Evolutionary conservation across 2,888 invertebrate genomes (phyloP).

Genomic region (Taenaris catops): DNA sequence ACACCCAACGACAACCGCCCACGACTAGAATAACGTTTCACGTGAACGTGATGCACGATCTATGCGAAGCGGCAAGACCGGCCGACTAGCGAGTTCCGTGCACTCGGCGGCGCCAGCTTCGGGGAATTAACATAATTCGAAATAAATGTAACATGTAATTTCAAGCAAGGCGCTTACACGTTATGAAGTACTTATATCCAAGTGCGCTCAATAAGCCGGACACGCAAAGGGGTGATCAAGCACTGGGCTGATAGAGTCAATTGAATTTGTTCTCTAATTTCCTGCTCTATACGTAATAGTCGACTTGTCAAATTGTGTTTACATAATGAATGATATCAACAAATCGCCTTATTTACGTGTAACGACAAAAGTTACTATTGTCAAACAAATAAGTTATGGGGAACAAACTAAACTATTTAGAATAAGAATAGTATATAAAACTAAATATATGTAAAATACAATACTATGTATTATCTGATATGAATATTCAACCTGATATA

Average conservation of each 20-base stretch:
- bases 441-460: no score
- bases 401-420: no score
- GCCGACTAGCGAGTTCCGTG: constrained; percentile 64
- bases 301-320: constrained; percentile 47
- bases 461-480: no score
- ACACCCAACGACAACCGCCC: constrained; percentile 39
- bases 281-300: constrained; percentile 47
- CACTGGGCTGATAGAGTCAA: constrained; percentile 4
- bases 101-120: constrained; percentile 51
- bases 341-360: no score
- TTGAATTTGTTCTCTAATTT: constrained; percentile 48
- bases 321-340: constrained; percentile 20
- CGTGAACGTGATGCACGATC: constrained; percentile 83
- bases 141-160: no score
- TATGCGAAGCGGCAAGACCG: constrained; percentile 48
- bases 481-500: no score
- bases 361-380: no score
- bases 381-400: no score
- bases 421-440: no score
- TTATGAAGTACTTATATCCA: no score
- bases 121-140: no score
- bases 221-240: constrained; percentile 54
- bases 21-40: constrained; percentile 88
- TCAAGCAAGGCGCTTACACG: no score
- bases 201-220: constrained; percentile 84